These are phyloP conservation scores for Corythornis leucogaster DNA, from an alignment of 2,797 vertebrate genomes.

Conservation along the genomic window DNA sequence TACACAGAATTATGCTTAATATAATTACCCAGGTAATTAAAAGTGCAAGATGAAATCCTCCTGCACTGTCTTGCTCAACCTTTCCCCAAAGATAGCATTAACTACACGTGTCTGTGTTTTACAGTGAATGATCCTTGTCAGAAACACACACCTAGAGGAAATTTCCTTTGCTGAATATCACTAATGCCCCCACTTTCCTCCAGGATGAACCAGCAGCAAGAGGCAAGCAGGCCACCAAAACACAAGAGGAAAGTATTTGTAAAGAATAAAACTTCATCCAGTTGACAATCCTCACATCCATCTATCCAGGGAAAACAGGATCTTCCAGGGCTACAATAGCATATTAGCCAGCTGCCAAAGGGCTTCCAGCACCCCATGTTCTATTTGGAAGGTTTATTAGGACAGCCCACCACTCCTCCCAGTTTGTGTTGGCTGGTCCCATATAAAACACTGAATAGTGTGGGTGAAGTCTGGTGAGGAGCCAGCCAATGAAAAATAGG, in stretches of 20 bases:
- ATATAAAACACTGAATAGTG: accelerated
- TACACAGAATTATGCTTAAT: background rate
- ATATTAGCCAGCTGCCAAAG: background rate
- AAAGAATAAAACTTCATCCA: background rate
- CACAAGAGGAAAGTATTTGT: background rate
- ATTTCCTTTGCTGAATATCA: background rate
- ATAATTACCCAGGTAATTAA: background rate
- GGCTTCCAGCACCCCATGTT: background rate
- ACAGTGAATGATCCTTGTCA: background rate
- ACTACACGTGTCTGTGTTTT: accelerated
- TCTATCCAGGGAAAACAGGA: background rate
- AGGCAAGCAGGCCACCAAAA: background rate
- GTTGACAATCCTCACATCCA: background rate
- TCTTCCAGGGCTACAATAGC: background rate
- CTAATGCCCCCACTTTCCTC: background rate
- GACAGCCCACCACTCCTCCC: background rate
- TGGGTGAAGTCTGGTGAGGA: background rate
- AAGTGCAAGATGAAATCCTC: background rate
- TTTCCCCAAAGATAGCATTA: background rate
- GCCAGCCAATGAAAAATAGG: background rate
- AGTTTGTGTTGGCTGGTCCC: background rate
- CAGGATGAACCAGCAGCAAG: accelerated
- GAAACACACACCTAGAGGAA: accelerated
- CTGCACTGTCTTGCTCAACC: background rate
- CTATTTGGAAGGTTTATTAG: background rate